A percentile compares a stretch with the other conserved stretches of the same genome.
These are phyloP conservation scores for Diacarnus erythraeanus DNA, from an alignment of 37 sponge, comb jelly and placozoan species.

Conservation along the genomic window DNA sequence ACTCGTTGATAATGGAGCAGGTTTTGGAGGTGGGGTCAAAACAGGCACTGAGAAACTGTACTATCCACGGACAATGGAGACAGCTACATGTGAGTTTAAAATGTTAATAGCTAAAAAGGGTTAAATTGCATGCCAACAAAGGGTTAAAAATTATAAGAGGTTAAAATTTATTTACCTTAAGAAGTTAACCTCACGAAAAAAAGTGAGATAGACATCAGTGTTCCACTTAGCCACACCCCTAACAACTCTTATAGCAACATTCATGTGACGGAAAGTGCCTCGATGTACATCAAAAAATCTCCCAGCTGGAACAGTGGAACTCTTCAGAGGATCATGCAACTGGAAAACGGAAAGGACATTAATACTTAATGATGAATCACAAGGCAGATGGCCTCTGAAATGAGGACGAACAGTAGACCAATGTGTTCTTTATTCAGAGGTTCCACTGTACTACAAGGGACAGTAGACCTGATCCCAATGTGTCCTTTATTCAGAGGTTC, in stretches of 20 bases:
- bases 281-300: conserved; percentile 36
- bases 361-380: neutral
- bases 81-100: conserved; percentile 17
- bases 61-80: conserved; percentile 61
- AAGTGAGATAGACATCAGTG: conserved; percentile 4
- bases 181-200: conserved; percentile 28
- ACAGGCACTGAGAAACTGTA: conserved; percentile 42
- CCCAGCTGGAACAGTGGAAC: neutral
- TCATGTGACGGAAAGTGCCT: conserved; percentile 28
- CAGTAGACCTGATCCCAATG: neutral
- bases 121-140: too few relatives aligned
- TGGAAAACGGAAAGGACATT: neutral
- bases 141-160: too few relatives aligned
- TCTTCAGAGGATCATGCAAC: neutral
- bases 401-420: neutral
- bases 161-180: conserved; percentile 29
- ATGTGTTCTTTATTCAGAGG: neutral
- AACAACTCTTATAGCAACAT: conserved; percentile 29
- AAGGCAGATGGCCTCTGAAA: too few relatives aligned
- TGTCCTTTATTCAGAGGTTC: neutral
- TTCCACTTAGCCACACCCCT: conserved; percentile 22
- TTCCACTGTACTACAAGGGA: neutral
- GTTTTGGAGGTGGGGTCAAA: neutral
- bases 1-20: conserved; percentile 37
- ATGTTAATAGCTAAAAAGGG: neutral